Evolutionary conservation across 2,888 invertebrate species (phyloP).

Genomic region (Acrobasis consociella): DNA sequence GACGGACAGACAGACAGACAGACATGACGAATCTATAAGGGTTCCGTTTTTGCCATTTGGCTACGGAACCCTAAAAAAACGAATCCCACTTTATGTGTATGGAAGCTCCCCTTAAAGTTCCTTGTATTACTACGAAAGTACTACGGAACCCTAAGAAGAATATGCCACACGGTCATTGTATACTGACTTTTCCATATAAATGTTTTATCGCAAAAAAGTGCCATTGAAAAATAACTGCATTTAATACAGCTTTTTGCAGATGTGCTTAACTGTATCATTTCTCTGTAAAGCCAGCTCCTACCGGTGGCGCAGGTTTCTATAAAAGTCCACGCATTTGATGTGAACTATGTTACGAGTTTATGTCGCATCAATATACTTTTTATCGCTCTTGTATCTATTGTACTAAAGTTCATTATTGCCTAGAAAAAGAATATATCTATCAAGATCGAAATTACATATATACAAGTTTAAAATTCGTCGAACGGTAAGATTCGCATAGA

Average conservation of each 20-base stretch:
- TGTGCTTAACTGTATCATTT: conserved; percentile 35
- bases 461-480: neutral
- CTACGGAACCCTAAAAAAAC: too few species aligned
- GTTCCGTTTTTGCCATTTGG: too few species aligned
- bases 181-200: too few species aligned
- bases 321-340: conserved; percentile 29
- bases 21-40: too few species aligned
- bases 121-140: too few species aligned
- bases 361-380: conserved; percentile 17
- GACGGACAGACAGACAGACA: too few species aligned
- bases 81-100: too few species aligned
- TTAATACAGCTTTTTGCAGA: neutral
- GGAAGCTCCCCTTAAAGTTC: too few species aligned
- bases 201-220: too few species aligned
- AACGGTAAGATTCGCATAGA: conserved; percentile 14
- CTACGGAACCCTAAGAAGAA: too few species aligned
- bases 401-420: neutral
- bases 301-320: conserved; percentile 54
- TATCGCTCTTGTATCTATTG: neutral
- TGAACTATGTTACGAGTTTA: conserved; percentile 26
- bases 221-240: neutral
- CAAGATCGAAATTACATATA: too few species aligned
- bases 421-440: neutral
- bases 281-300: conserved; percentile 42
- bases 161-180: too few species aligned